Evolutionary conservation across 2,888 invertebrate genomes (phyloP).

Genomic region (Rhingia campestris): DNA sequence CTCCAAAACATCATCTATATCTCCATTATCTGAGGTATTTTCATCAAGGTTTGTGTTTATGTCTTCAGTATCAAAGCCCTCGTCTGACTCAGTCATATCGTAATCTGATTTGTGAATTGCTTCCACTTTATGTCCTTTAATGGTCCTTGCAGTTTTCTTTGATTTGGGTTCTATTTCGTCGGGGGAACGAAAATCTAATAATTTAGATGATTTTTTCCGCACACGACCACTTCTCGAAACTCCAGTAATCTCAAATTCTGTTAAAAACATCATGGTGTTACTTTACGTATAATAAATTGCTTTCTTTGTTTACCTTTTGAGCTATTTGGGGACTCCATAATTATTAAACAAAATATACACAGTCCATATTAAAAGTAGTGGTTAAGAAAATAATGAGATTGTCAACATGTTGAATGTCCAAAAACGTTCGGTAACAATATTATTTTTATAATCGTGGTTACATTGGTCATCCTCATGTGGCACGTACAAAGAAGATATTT

Average conservation of each 20-base stretch:
- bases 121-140: constrained; percentile 52
- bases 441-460: too few relatives aligned
- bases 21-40: constrained; percentile 71
- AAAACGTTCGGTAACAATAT: too few relatives aligned
- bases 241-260: constrained; percentile 91
- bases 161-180: constrained; percentile 88
- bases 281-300: background rate
- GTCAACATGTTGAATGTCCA: too few relatives aligned
- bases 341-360: background rate
- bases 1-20: constrained; percentile 76
- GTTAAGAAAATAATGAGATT: too few relatives aligned
- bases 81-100: constrained; percentile 67
- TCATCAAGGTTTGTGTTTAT: constrained; percentile 74
- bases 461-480: too few relatives aligned
- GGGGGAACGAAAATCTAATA: constrained; percentile 95
- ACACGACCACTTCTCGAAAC: constrained; percentile 95
- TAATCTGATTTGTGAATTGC: constrained; percentile 19
- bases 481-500: background rate
- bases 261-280: background rate
- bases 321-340: constrained; percentile 63
- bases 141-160: constrained; percentile 76
- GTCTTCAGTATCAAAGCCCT: constrained; percentile 69
- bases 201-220: constrained; percentile 96
- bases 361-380: too few relatives aligned
- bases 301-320: constrained; percentile 42